phyloP scores from a whole-genome alignment of 2,888 invertebrate genomes.

The Elgonia sp. region DNA sequence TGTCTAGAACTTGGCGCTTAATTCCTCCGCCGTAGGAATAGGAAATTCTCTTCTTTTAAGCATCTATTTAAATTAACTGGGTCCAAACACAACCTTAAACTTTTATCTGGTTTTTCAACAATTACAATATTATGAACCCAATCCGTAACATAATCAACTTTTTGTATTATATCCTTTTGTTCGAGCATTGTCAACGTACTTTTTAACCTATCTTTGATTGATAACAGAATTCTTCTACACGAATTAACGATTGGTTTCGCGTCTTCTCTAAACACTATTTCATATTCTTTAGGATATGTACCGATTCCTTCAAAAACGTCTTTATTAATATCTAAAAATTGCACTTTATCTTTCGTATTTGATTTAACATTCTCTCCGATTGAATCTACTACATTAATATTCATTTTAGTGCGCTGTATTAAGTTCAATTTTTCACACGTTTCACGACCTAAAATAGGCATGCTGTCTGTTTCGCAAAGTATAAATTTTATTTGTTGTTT shows the following conservation, averaged over 20 bases:
- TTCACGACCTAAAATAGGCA: too few species aligned
- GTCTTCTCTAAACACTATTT: conserved; percentile 75
- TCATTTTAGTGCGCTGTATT: too few species aligned
- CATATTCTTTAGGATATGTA: conserved; percentile 74
- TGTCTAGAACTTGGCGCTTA: too few species aligned
- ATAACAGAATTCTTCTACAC: conserved; percentile 72
- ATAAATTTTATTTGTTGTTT: too few species aligned
- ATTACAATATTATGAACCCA: conserved; percentile 78
- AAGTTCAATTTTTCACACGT: too few species aligned
- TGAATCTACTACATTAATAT: too few species aligned
- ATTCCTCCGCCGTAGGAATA: conserved; percentile 80
- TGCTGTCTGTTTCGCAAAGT: too few species aligned
- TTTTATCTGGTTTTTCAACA: conserved; percentile 67
- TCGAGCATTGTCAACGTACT: conserved; percentile 59
- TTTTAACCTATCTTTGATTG: conserved; percentile 60
- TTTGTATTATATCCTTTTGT: conserved; percentile 64
- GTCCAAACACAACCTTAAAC: conserved; percentile 82
- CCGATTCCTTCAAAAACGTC: conserved; percentile 59
- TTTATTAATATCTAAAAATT: conserved; percentile 41
- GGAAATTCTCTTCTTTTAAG: conserved; percentile 78
- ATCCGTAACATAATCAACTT: conserved; percentile 75
- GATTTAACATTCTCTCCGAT: too few species aligned
- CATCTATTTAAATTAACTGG: conserved; percentile 80
- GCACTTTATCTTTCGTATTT: too few species aligned
- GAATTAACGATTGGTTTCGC: conserved; percentile 53